Base-by-base conservation (phyloP, 2,797 vertebrate species). In the Sarcoramphus papa region DNA sequence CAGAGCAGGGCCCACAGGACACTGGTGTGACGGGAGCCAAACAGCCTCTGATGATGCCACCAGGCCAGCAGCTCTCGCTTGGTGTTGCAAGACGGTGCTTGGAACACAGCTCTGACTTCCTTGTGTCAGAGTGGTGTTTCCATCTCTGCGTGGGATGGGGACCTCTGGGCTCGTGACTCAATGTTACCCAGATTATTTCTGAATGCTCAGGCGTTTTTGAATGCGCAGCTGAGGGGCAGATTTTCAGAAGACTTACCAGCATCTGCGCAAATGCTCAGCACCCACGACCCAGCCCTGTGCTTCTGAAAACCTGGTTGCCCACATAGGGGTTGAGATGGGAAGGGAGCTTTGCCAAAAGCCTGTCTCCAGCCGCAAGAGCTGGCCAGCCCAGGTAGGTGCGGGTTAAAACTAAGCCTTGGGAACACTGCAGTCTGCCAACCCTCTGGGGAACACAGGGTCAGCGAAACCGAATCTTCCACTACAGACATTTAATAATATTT, bases 271-370 rank as follows among this genome's bases (percentile, higher is more conserved):
- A 48, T 22, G 18, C 41, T 56, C 74, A 43, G 41, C 67, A 48
- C 27, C 54, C 69, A 31, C 4, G 18, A 3, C 7, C 13, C 53
- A 60, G 24, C 25, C 25, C n/a, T 10, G 6, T 30, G 22, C 53
- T 64, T 78, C 74, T 31, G 37, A 67, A 68, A 31, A 14, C 5
- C 80, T 48, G 14, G 3, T 6, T 89, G 57, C 8, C 14, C 16
- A 7, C 0, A 0, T 0, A 7, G 14, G 14, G 9, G 4, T 12
- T n/a, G 31, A 25, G 59, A 51, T 18, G 54, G 62, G 28, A 64
- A 68, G n/a, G 19, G 27, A 75, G 40, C 1, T 85, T 76, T 79
- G 17, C 48, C 65, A 78, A 27, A 91, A 73, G 12, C 31, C 56
- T 69, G 54, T 0, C 45, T 48, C 22, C 15, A 33, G 33, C 13